Conservation (phyloP, 2,888 invertebrate species). For the Chrysomela aeneicollis region DNA sequence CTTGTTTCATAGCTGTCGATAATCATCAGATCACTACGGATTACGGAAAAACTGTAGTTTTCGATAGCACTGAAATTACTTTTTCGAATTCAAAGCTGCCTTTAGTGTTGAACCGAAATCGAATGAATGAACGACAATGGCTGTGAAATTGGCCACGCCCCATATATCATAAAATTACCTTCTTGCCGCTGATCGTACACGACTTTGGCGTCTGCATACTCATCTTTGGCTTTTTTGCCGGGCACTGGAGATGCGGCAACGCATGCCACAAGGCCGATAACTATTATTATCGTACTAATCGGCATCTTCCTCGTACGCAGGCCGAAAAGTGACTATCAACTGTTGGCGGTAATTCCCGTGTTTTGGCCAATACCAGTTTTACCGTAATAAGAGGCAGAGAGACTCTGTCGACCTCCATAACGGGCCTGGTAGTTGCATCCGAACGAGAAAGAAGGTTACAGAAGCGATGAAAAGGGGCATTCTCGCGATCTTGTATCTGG, state of each 20-base stretch:
- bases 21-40: too few relatives aligned
- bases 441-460: too few relatives aligned
- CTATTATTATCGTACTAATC: conserved; percentile 24
- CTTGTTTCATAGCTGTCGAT: too few relatives aligned
- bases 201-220: conserved; percentile 32
- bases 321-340: conserved; percentile 38
- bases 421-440: neutral
- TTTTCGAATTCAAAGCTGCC: too few relatives aligned
- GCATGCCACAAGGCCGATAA: conserved; percentile 18
- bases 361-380: conserved; percentile 42
- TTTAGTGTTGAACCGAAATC: too few relatives aligned
- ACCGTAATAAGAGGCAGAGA: conserved; percentile 43
- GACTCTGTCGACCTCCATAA: conserved; percentile 20
- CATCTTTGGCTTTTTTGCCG: conserved; percentile 38
- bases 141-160: too few relatives aligned
- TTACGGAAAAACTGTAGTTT: too few relatives aligned
- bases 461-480: too few relatives aligned
- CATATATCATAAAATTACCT: conserved; percentile 59
- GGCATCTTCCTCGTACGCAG: conserved; percentile 31
- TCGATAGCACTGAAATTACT: too few relatives aligned
- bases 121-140: too few relatives aligned
- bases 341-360: conserved; percentile 29
- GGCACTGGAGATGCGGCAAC: conserved; percentile 55
- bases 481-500: too few relatives aligned
- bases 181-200: conserved; percentile 79